Base-by-base conservation (phyloP, 2,113 vertebrate species). In the Proterorhinus semilunaris region DNA sequence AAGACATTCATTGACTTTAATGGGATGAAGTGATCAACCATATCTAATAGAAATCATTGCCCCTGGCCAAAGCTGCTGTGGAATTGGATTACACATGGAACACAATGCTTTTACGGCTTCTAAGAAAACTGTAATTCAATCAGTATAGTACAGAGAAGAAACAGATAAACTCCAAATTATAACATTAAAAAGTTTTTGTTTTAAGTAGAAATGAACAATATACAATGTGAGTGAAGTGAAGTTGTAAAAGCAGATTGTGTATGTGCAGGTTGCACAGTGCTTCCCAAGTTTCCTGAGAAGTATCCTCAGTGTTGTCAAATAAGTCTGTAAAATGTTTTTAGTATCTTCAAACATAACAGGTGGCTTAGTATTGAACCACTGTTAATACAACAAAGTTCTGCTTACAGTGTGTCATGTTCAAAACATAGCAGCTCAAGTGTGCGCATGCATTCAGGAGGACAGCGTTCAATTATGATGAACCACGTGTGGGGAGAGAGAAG, bases 11-110 rank as follows among this genome's bases (percentile, higher is more conserved):
- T 92, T 93, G 92, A 91, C 92, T 93, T 91, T 93, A 94, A 94
- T 93, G 84, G 90, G 89, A 92, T 93, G 91, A 93, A 88, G 92
- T 92, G 91, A 92, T 92, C 91, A 89, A 84, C 91, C 88, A 93
- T 93, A 93, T 94, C 92, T 92, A 94, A 93, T 93, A 93, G 90
- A 93, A 93, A 91, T 91, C 89, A 76, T 92, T 87, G 91, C 93
- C 92, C 79, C 84, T 86, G 88, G 92, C 93, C 82, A 93, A 90
- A 92, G 87, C 90, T 87, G 91, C 79, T 78, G 83, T 82, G 71
- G 71, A 91, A 93, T 93, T 91, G 54, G 88, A 93, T 94, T 93
- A 92, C 89, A 86, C 81, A 83, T 91, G 84, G 92, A 87, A 92
- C 92, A 92, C 91, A 90, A 86, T 90, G 92, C 91, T 93, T 93